Evolutionary conservation across 2,888 invertebrate genomes (phyloP), one percentile per base, ranked within the genome.

Genomic region (Mesorhabditis sp.): DNA sequence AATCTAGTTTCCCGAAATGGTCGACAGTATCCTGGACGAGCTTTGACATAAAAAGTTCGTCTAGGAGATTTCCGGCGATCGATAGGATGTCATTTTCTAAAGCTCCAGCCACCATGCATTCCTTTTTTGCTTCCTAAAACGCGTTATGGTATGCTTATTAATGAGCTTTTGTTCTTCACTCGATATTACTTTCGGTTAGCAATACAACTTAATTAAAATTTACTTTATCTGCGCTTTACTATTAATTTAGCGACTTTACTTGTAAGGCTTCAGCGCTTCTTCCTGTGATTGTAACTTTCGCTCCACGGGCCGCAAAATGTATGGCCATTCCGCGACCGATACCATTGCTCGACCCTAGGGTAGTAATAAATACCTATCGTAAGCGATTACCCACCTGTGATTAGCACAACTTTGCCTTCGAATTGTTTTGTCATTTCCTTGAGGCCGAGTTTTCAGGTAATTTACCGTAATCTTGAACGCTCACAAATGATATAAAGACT

Each of bases 261-360:
- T 50, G 10, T n/a, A 50, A 50, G 10, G 58, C 58, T 50, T 50
- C 50, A 10, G 13, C 50, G 13, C 50, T 50, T 50, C 50, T 6
- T n/a, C 58, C 58, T 0, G 58, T 2, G 10, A 50, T 10, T 2
- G 58, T 50, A 10, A 50, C 58, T 50, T 50, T 50, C 2, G 58
- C 58, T 50, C 58, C 58, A 50, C 2, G 7, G 2, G 7, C n/a
- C 10, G n/a, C 58, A 50, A 50, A 50, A 50, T 50, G 2, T 13
- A 50, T n/a, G n/a, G 58, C 58, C 10, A 50, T 50, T n/a, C 58
- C 58, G 7, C 58, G 58, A 50, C 58, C 58, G n/a, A 50, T 50
- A n/a, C 58, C 58, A n/a, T 50, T 50, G n/a, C 58, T 50, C n/a
- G 58, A 50, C 2, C 58, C 58, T 50, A n/a, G n/a, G 58, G 28